These are phyloP conservation scores for Muscicapa striata DNA, from an alignment of 2,797 vertebrate genomes.

Conservation along the genomic window DNA sequence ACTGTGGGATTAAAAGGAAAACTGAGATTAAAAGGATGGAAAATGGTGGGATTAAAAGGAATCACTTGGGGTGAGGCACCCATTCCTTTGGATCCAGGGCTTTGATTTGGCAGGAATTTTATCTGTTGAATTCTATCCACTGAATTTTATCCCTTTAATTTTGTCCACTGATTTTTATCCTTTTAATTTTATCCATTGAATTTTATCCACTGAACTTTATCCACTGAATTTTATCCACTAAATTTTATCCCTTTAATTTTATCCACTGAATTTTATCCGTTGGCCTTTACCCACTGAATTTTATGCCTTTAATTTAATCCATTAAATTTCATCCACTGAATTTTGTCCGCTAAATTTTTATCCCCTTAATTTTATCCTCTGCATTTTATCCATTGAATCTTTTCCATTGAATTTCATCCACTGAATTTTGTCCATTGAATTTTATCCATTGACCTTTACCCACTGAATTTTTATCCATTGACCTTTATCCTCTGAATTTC, in stretches of 20 bases:
- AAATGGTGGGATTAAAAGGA: no score
- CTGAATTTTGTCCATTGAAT: neutral
- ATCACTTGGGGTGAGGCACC: neutral
- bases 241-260: rapidly evolving
- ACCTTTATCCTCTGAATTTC: no score
- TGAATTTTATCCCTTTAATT: no score
- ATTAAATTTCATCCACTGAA: no score
- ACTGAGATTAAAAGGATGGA: no score
- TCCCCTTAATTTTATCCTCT: neutral
- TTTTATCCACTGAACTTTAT: rapidly evolving
- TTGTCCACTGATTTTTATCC: neutral
- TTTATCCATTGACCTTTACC: rapidly evolving
- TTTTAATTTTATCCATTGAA: rapidly evolving
- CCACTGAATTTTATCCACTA: rapidly evolving
- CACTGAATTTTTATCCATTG: neutral
- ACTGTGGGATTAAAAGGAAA: no score
- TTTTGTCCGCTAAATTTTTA: no score
- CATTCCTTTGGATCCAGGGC: rapidly evolving
- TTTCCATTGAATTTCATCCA: neutral
- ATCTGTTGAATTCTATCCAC: no score
- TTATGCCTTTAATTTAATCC: no score
- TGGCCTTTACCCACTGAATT: no score
- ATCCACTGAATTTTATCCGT: no score
- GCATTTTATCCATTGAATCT: rapidly evolving
- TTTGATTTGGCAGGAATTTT: neutral